phyloP scores from a whole-genome alignment of 2,113 vertebrate genomes.

The Antechinus stuartii region DNA sequence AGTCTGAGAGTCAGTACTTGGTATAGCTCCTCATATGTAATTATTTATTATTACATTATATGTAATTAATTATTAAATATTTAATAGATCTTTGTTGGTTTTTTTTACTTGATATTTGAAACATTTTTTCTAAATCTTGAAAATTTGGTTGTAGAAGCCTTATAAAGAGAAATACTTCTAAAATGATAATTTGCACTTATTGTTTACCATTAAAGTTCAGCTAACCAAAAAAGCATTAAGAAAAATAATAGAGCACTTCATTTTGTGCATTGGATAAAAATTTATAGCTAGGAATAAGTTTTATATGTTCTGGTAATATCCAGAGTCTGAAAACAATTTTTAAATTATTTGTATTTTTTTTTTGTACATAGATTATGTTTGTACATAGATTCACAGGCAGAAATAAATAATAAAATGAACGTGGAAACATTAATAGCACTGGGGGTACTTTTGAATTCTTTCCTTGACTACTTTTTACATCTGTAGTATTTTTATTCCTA shows the following conservation, averaged over 20 bases:
- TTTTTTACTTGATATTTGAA: neutral
- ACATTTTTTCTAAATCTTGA: neutral
- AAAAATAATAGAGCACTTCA: neutral
- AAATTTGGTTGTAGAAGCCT: neutral
- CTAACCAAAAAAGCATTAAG: neutral
- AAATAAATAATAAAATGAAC: neutral
- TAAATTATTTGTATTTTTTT: too few species aligned
- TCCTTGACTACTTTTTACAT: neutral
- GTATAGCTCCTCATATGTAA: neutral
- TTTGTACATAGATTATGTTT: constrained; percentile 42
- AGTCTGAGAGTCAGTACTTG: neutral
- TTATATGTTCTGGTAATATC: constrained; percentile 1
- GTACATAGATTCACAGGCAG: neutral
- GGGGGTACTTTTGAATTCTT: neutral
- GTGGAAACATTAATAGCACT: neutral
- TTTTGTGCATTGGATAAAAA: constrained; percentile 38
- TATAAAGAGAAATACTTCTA: neutral
- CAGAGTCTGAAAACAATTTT: constrained; percentile 7
- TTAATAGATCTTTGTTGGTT: neutral
- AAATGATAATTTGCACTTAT: neutral
- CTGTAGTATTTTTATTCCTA: neutral
- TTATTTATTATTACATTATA: too few species aligned
- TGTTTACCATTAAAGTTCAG: neutral
- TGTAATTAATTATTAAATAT: neutral
- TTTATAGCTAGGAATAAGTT: constrained; percentile 21